Evolutionary conservation across 2,797 vertebrate genomes (phyloP).

Genomic region (Xenentodon cancila): DNA sequence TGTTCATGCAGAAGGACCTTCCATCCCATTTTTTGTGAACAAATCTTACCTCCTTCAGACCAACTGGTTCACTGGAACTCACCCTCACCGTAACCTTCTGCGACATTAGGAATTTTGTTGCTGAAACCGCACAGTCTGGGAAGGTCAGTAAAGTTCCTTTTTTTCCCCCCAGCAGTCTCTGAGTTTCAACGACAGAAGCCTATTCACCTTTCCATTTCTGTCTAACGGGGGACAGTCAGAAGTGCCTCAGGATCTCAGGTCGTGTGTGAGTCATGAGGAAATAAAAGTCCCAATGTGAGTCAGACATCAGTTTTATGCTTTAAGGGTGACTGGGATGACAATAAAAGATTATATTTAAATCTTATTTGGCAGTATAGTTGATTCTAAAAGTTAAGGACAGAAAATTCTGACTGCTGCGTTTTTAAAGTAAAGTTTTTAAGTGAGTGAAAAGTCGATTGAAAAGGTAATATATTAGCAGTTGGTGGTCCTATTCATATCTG

Average conservation of each 20-base stretch:
- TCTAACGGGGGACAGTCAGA: conserved; percentile 45
- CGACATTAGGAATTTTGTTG: conserved; percentile 33
- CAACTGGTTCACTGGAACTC: conserved; percentile 27
- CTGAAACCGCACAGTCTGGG: conserved; percentile 16
- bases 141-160: conserved; percentile 32
- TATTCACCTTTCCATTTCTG: conserved; percentile 51
- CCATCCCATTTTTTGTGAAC: conserved; percentile 23
- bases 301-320: conserved; percentile 13
- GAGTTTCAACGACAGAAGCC: conserved; percentile 39
- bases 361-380: conserved; percentile 6
- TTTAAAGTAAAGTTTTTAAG: not conserved
- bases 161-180: conserved; percentile 10
- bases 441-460: too few relatives aligned
- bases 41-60: conserved; percentile 24
- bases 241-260: conserved; percentile 39
- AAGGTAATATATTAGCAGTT: too few relatives aligned
- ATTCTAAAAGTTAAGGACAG: conserved; percentile 14
- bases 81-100: conserved; percentile 31
- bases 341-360: conserved; percentile 27
- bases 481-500: too few relatives aligned
- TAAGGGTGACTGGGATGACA: conserved; percentile 19
- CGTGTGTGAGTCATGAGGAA: conserved; percentile 40
- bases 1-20: conserved; percentile 30
- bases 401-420: conserved; percentile 24
- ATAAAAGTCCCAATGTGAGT: conserved; percentile 37